These are phyloP conservation scores for Uria aalge DNA, from an alignment of 2,113 vertebrate genomes.

Conservation along the genomic window DNA sequence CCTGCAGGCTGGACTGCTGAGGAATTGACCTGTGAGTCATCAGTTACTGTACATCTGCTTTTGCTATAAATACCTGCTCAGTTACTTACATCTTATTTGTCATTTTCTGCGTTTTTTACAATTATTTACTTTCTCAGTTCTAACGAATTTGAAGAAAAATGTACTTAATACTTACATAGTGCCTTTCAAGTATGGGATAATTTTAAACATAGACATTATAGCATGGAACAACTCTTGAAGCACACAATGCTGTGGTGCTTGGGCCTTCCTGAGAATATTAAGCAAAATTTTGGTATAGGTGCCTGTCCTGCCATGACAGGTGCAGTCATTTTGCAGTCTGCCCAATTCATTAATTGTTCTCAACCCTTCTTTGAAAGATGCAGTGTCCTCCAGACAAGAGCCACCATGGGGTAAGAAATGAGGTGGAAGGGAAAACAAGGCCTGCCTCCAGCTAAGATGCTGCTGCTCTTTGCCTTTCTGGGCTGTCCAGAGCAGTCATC, in stretches of 20 bases:
- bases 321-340: background rate
- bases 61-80: background rate
- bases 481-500: rapidly evolving
- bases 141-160: background rate
- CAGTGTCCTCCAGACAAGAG: background rate
- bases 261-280: background rate
- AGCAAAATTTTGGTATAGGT: background rate
- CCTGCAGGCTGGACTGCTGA: background rate
- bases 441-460: rapidly evolving
- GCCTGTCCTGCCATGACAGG: rapidly evolving
- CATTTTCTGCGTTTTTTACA: background rate
- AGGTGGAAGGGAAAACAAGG: too few species aligned
- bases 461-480: background rate
- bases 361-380: rapidly evolving
- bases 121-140: background rate
- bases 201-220: background rate
- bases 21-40: background rate
- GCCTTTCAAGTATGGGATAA: background rate
- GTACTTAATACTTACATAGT: background rate
- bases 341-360: background rate
- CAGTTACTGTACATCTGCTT: background rate
- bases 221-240: background rate
- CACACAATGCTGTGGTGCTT: rapidly evolving
- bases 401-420: rapidly evolving
- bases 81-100: background rate